A percentile compares a stretch with the other conserved stretches of the same genome.
These are phyloP conservation scores for Pinctada fucata DNA, from an alignment of 2,888 invertebrate genomes.

Conservation along the genomic window DNA sequence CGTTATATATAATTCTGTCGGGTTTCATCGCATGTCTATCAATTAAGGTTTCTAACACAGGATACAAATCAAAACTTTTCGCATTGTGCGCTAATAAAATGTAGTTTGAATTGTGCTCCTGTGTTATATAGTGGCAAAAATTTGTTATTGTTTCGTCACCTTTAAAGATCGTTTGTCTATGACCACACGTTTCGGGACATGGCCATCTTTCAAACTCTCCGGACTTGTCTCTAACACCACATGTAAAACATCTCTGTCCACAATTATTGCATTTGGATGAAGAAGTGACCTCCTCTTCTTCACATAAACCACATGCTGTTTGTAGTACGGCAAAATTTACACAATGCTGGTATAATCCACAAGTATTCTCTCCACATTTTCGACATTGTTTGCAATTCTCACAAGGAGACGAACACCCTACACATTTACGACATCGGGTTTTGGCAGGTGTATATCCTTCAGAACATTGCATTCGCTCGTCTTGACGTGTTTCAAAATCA, in stretches of 20 bases:
- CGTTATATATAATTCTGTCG: slow-evolving; percentile 38
- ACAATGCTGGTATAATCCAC: slow-evolving; percentile 13
- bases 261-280: slow-evolving; percentile 25
- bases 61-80: slow-evolving; percentile 35
- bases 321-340: slow-evolving; percentile 28
- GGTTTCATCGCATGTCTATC: slow-evolving; percentile 36
- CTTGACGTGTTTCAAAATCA: no score
- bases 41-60: slow-evolving; percentile 30
- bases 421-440: slow-evolving; percentile 14
- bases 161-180: slow-evolving; percentile 40
- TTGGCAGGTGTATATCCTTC: slow-evolving; percentile 12
- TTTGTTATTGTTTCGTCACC: slow-evolving; percentile 33
- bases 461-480: slow-evolving; percentile 7
- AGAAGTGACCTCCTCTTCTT: slow-evolving; percentile 9
- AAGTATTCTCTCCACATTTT: slow-evolving; percentile 9
- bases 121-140: slow-evolving; percentile 40
- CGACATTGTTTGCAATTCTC: slow-evolving; percentile 3
- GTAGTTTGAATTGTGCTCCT: slow-evolving; percentile 31
- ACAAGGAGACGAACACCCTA: background rate
- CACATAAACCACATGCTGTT: slow-evolving; percentile 10
- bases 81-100: slow-evolving; percentile 33
- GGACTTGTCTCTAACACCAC: slow-evolving; percentile 13
- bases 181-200: slow-evolving; percentile 39
- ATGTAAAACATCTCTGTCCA: slow-evolving; percentile 25
- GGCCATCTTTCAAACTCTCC: background rate